Evolutionary conservation across 2,888 invertebrate species (phyloP), one percentile per base, ranked within the genome.

Genomic region (Meteorus colon): DNA sequence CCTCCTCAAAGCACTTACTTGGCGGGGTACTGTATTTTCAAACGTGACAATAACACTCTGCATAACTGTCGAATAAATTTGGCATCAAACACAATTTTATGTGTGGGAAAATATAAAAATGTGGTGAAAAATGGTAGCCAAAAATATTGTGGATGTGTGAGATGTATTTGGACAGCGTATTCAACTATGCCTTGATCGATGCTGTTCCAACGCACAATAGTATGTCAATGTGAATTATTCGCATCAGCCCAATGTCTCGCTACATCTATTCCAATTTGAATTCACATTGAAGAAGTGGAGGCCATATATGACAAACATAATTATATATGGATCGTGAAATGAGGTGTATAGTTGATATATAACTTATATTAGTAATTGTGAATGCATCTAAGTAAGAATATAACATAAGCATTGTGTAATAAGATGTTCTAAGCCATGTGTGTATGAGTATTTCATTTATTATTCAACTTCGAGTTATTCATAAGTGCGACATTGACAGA

Each of bases 171-270:
- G 14, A 16, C 31, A 16, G 27, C 62, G 62, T 31, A 16, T 31
- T 62, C 5, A 62, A 31, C 14, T 62, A 62, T 48, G n/a, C n/a
- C n/a, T 62, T 2, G 62, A 62, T 62, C 31, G 19, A 55, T 19
- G 31, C 62, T 62, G 31, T 31, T 31, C 14, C 12, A 31, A 62
- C 31, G 62, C 62, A 62, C 31, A 31, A 55, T 29, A 29, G 29
- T 29, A 31, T 31, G 29, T 5, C 16, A 29, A 62, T n/a, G 29
- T 62, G 12, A 29, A 62, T 62, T 29, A 62, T 62, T 29, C 62
- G 29, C 27, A 29, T 62, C 16, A 31, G 29, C 12, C 3, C 31
- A n/a, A 24, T 60, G 62, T 29, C 8, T n/a, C 62, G 1, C 12
- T 27, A 14, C 19, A 55, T 19, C 55, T 55, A 8, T 19, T 29